phyloP scores from a whole-genome alignment of 2,797 vertebrate genomes.

The Smutsia gigantea region DNA sequence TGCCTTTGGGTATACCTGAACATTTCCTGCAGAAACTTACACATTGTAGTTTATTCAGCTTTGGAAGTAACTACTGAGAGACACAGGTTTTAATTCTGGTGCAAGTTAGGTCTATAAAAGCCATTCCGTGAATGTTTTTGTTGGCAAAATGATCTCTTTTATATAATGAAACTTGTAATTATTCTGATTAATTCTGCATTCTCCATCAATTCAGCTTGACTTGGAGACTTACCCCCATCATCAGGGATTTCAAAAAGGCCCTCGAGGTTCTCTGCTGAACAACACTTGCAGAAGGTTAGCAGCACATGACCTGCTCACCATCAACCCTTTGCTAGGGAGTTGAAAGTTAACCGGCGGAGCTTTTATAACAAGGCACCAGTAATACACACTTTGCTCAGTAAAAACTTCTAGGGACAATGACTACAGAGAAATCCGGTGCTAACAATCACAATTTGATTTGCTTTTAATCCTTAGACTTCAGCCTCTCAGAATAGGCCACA shows the following conservation, averaged over 20 bases:
- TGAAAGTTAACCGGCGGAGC: slow-evolving; percentile 53
- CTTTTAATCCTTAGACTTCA: slow-evolving; percentile 69
- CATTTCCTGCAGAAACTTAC: background rate
- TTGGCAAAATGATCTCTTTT: background rate
- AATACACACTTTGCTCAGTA: slow-evolving; percentile 63
- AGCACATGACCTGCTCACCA: slow-evolving; percentile 52
- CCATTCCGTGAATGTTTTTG: background rate
- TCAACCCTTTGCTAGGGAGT: slow-evolving; percentile 39
- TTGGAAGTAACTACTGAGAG: slow-evolving; percentile 33
- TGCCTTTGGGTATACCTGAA: slow-evolving; percentile 15
- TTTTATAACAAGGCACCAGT: slow-evolving; percentile 65
- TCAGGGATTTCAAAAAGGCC: background rate
- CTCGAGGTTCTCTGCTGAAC: background rate
- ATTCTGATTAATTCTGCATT: background rate
- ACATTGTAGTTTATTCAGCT: background rate
- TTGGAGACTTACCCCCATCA: slow-evolving; percentile 19
- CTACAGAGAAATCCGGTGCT: slow-evolving; percentile 66
- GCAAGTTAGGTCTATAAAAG: slow-evolving; percentile 4
- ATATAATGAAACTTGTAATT: background rate
- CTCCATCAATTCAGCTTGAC: background rate
- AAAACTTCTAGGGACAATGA: slow-evolving; percentile 62
- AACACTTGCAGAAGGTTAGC: background rate
- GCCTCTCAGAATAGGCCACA: slow-evolving; percentile 14
- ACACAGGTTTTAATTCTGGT: slow-evolving; percentile 47
- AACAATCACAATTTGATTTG: slow-evolving; percentile 55